phyloP scores from a whole-genome alignment of 1,140 invertebrate genomes.

The Theocolax elegans region DNA sequence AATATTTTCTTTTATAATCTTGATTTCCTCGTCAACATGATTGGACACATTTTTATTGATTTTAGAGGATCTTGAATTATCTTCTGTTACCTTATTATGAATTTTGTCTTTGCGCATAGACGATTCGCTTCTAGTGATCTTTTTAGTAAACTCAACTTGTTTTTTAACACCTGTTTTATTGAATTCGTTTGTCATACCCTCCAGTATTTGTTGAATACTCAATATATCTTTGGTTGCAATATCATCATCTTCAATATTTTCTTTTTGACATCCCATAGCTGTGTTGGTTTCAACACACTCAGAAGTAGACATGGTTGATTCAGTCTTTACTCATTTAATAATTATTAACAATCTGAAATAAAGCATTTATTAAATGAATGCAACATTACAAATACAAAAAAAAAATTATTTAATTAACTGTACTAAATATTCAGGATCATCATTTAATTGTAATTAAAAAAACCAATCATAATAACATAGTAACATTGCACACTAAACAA shows the following conservation, averaged over 20 bases:
- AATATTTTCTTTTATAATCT: conserved; percentile 42
- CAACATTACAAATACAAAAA: no score
- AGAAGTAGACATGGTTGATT: conserved; percentile 49
- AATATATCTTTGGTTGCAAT: conserved; percentile 55
- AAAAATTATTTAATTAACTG: no score
- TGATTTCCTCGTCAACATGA: conserved; percentile 39
- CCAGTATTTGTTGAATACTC: conserved; percentile 65
- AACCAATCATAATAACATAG: no score
- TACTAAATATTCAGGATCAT: no score
- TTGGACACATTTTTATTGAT: conserved; percentile 14
- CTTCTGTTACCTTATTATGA: conserved; percentile 15
- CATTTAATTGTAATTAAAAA: no score
- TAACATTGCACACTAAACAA: no score
- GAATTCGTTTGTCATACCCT: conserved; percentile 68
- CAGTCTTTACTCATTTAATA: neutral
- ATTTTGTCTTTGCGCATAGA: conserved; percentile 17
- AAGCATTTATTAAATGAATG: neutral
- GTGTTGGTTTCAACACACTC: conserved; percentile 51
- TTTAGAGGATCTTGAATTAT: conserved; percentile 21
- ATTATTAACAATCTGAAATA: neutral
- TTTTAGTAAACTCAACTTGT: neutral
- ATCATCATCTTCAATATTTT: conserved; percentile 54
- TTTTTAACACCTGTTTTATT: conserved; percentile 57
- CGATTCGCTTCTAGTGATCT: conserved; percentile 5
- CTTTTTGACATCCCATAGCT: conserved; percentile 54